Conservation (phyloP, 2,113 vertebrate species). For the Irena cyanogastra region DNA sequence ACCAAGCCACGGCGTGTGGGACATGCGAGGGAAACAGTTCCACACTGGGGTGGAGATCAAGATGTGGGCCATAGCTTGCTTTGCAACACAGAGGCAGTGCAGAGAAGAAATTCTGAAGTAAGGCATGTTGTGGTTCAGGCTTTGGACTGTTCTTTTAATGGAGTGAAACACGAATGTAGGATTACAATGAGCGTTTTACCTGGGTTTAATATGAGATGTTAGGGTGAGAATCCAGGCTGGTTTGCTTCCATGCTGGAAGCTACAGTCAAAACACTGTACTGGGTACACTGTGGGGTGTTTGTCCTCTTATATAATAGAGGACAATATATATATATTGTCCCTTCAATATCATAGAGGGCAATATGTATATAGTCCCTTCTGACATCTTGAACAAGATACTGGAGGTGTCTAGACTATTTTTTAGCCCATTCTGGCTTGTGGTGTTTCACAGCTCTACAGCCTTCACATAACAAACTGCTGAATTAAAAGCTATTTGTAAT, state of each 20-base stretch:
- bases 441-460: not conserved
- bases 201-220: not conserved
- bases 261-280: not conserved
- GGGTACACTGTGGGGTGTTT: not conserved
- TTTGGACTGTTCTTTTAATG: not conserved
- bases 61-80: slow-evolving; percentile 99
- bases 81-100: slow-evolving; percentile 97
- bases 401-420: not conserved
- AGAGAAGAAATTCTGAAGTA: slow-evolving; percentile 98
- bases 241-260: not conserved
- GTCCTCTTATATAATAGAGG: no score
- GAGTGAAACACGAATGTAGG: not conserved
- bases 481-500: not conserved
- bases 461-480: not conserved
- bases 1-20: slow-evolving; percentile 97
- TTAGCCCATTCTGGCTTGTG: not conserved
- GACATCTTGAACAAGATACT: not conserved
- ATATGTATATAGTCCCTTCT: not conserved
- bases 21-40: slow-evolving; percentile 98
- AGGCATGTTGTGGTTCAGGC: slow-evolving; percentile 54
- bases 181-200: not conserved
- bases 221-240: not conserved
- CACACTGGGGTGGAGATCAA: slow-evolving; percentile 98
- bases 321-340: no score
- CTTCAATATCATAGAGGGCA: no score